Evolutionary conservation across 92 coral and sea anemone species (phyloP), one percentile per base, ranked within the genome.

Genomic region (Epizoanthus rinbou): DNA sequence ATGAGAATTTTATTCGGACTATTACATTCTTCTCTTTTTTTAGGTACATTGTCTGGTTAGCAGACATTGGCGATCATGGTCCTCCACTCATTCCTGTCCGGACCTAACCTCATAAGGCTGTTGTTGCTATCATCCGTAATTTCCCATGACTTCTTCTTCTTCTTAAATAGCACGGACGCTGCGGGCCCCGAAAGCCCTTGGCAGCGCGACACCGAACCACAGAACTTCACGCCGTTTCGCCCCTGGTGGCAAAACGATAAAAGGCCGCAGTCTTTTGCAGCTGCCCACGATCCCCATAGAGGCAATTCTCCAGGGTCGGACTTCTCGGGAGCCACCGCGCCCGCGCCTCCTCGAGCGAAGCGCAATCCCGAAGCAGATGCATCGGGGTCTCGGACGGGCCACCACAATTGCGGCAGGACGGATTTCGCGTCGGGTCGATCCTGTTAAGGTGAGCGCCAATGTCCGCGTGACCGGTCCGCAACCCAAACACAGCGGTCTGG

Each of bases 281-380:
- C 68, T 63, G 68, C 68, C 68, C 68, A 63, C 68, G 68, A 7
- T 63, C 68, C 22, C 68, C 17, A 63, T 63, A 63, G 22, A 63
- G 68, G 25, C 68, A 63, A 18, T 63, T 63, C 68, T 63, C 68
- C 6, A 63, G 23, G 68, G 68, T 63, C 68, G 68, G 68, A 63
- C 68, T 63, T 63, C 68, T 63, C 68, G 68, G 68, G 28, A 63
- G 68, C 39, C 39, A 35, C 39, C 39, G 39, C 4, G 39, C 39
- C 39, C 39, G 39, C 2, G 39, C 39, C 39, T n/a, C 28, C 68
- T n/a, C 68, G 68, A 63, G 68, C 68, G 3, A n/a, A 0, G 68
- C 28, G 28, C 68, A 63, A n/a, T 63, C 68, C 68, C 68, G 68
- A 63, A 63, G 68, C 68, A 63, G 68, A 63, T n/a, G 68, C n/a